Evolutionary conservation across 2,797 vertebrate species (phyloP), one percentile per base, ranked within the genome.

Genomic region (Sebastes jordani): DNA sequence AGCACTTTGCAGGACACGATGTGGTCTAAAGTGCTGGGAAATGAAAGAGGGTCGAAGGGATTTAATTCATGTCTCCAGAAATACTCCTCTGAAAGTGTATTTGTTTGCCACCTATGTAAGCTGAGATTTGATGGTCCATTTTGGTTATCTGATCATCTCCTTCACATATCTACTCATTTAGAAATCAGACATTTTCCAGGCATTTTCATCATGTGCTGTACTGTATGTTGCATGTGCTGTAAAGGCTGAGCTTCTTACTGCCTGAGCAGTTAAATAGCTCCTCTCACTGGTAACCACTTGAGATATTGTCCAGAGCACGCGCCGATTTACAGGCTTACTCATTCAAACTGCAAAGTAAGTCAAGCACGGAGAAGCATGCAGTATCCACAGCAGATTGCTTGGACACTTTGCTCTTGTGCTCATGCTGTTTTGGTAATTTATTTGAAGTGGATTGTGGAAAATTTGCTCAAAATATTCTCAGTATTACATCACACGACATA

Each of bases 21-120:
- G 92, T 89, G 94, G 91, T 94, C 85, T 92, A 71, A 92, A 94
- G 91, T 94, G 92, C 94, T 90, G 92, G 86, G 91, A 95, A 95
- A 92, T 92, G 86, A 94, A 92, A 93, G 86, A 86, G 92, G 88
- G 93, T 95, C 89, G 82, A 94, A 94, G 71, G 85, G 92, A 94
- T 95, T 54, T 92, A 88, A 93, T 93, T 92, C 81, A 72, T 80
- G 71, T 88, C 87, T 91, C 85, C 90, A 89, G 84, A 93, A 94
- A 94, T 91, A 93, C 89, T 87, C 73, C 65, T 75, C 82, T 90
- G 76, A 90, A 91, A 91, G 91, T 93, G 88, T 89, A 91, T 92
- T 91, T 82, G 71, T 88, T 91, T 81, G 85, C 86, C 91, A 93
- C 85, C 79, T 81, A 89, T 90, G 90, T 93, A 93, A 94, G 32